Base-by-base conservation (phyloP, 2,113 vertebrate genomes). In the Ptilonorhynchus violaceus region DNA sequence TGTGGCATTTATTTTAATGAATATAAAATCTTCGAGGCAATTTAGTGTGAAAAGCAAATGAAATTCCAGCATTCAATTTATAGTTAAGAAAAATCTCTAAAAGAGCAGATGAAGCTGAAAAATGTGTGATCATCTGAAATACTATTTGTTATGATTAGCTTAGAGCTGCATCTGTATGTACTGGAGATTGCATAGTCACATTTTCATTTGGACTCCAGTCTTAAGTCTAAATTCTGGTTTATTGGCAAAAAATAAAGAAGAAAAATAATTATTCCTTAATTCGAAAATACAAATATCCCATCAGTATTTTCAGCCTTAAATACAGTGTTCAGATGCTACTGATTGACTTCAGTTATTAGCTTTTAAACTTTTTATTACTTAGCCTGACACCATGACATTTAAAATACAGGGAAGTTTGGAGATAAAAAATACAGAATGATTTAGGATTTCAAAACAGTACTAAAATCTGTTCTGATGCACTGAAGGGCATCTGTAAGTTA, bases 401-500 rank as follows among this genome's bases (percentile, higher is more conserved):
- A 97, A 97, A 96, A 97, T 97, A 96, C 58, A 74, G 74, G 92
- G 85, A 97, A 96, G 80, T 97, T 91, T 88, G 95, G 84, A 97
- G 90, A 97, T 93, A 97, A 98, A 97, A 96, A 97, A 96, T 93
- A 91, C 7, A 15, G 78, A 96, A 52, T 95, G 92, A 97, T 97
- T 97, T 95, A 97, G 97, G 95, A 96, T 95, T 98, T 98, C 96
- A 98, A 96, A 97, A 96, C 96, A 62, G 22, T 96, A 95, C 86
- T 97, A 97, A 97, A 95, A 97, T 69, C 31, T 3, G 2, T 97
- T 97, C 83, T 93, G 89, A 96, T 97, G 92, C 95, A 97, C 91
- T 96, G 97, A 97, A 98, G 96, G 97, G 81, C 94, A 97, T 97
- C 96, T 98, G 94, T 97, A 97, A 98, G 94, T 98, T 98, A 95